Base-by-base conservation (phyloP, 2,797 vertebrate species). In the Acanthopagrus latus region DNA sequence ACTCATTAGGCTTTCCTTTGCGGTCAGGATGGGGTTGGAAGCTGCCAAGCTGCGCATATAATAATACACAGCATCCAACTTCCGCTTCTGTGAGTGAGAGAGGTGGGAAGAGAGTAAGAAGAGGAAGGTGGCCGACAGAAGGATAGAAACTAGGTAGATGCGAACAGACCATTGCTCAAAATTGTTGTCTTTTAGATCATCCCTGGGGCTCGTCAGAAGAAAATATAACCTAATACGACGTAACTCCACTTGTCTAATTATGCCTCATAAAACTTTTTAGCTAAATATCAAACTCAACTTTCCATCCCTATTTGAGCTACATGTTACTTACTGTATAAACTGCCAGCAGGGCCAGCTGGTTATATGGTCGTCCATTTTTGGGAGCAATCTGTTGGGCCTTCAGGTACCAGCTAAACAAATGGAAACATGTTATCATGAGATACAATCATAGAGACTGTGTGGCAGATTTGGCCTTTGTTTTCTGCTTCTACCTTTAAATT, bases 41-140 rank as follows among this genome's bases (percentile, higher is more conserved):
- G 97, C 98, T 46, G 98, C 98, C 93, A 99, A 93, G 80, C 98
- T 99, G 64, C 98, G 97, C 98, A 99, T 99, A 87, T 99, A 99
- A 84, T 99, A 99, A 94, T 99, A 99, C 3, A 99, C 98, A 23
- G 98, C 98, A 89, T 99, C 98, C 91, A 99, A 92, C 92, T 99
- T 99, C 80, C 98, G 95, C 86, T 99, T 97, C 98, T 99, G 94
- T 59, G 73, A 84, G 60, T 38, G 50, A 71, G 20, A 73, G 41
- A 81, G 10, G 23, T 9, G 10, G 13, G 20, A 80, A 59, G 47
- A 57, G 7, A 44, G 43, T 55, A 50, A 77, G 16, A 55, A 51
- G 23, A 23, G n/a, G 21, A 3, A 65, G 3, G 12, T 17, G 8
- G 58, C 43, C 33, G 47, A 6, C 13, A 58, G 41, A 66, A 48